These are phyloP conservation scores for Melanotus villosus DNA, from an alignment of 2,888 invertebrate species.

Conservation along the genomic window DNA sequence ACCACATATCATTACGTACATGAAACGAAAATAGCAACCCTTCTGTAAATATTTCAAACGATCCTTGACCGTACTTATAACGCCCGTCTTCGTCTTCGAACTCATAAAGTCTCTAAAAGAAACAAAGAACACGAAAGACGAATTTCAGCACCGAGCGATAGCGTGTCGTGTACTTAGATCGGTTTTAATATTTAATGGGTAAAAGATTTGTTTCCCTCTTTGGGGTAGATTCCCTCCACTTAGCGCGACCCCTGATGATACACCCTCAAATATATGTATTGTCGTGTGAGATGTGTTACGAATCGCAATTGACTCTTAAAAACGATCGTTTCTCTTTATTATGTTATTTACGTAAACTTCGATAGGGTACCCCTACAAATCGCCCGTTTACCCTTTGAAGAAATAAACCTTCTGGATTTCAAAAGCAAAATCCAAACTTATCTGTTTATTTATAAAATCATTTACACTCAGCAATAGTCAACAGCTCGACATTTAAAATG, in stretches of 20 bases:
- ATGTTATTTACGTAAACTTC: too few species aligned
- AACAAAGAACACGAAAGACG: conserved; percentile 31
- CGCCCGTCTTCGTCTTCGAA: conserved; percentile 1
- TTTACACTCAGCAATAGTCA: too few species aligned
- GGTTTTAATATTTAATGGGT: conserved; percentile 54
- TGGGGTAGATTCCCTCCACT: conserved; percentile 23
- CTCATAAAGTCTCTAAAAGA: conserved; percentile 3
- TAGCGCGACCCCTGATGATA: conserved; percentile 6
- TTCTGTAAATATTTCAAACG: background rate
- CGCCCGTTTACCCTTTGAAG: too few species aligned
- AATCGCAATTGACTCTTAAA: conserved; percentile 16
- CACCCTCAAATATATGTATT: conserved; percentile 9
- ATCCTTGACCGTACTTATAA: conserved; percentile 12
- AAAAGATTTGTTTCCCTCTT: conserved; percentile 53
- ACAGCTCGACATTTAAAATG: too few species aligned
- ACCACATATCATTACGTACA: conserved; percentile 2
- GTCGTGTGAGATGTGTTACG: conserved; percentile 2
- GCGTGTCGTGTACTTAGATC: conserved; percentile 47
- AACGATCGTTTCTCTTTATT: background rate
- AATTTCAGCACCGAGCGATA: conserved; percentile 39
- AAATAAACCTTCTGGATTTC: too few species aligned
- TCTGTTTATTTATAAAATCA: too few species aligned
- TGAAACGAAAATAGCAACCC: conserved; percentile 12
- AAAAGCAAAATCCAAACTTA: too few species aligned
- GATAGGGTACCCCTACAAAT: too few species aligned